Conservation (phyloP, 2,888 invertebrate genomes). For the Thalpophila matura region DNA sequence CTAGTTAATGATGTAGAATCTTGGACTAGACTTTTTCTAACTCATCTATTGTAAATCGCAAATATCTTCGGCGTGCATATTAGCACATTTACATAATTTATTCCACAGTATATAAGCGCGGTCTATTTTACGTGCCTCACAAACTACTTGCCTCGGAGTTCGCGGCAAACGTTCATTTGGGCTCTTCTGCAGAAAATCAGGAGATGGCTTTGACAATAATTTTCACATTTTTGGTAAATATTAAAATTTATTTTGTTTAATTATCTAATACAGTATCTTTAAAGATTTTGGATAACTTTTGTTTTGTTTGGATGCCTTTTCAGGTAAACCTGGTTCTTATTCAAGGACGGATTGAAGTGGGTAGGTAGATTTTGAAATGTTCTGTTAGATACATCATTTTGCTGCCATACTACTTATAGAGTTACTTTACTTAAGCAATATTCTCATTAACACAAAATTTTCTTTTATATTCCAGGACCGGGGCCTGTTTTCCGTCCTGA, state of each 20-base stretch:
- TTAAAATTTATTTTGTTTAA: not conserved
- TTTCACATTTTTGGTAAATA: constrained; percentile 49
- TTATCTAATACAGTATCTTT: not conserved
- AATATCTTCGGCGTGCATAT: constrained; percentile 48
- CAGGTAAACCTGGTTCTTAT: constrained; percentile 53
- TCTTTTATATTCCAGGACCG: constrained; percentile 36
- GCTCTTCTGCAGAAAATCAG: constrained; percentile 19
- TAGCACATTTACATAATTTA: constrained; percentile 53
- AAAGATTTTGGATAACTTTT: not conserved
- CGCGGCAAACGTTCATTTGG: constrained; percentile 38
- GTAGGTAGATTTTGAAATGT: constrained; percentile 52
- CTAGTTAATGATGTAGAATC: constrained; percentile 2
- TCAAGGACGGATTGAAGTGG: constrained; percentile 47
- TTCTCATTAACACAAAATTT: not conserved
- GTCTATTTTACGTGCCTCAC: constrained; percentile 43
- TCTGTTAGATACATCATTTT: too few species aligned
- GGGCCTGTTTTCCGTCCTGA: constrained; percentile 22
- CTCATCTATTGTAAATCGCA: constrained; percentile 19
- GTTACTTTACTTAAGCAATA: too few species aligned
- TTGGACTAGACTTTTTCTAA: constrained; percentile 10
- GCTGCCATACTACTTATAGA: not conserved
- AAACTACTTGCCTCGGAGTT: constrained; percentile 49
- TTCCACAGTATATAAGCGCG: constrained; percentile 63
- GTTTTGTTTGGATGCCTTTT: constrained; percentile 23
- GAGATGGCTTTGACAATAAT: constrained; percentile 43